phyloP scores from a whole-genome alignment of 2,888 invertebrate genomes.

The Dicycla oo region DNA sequence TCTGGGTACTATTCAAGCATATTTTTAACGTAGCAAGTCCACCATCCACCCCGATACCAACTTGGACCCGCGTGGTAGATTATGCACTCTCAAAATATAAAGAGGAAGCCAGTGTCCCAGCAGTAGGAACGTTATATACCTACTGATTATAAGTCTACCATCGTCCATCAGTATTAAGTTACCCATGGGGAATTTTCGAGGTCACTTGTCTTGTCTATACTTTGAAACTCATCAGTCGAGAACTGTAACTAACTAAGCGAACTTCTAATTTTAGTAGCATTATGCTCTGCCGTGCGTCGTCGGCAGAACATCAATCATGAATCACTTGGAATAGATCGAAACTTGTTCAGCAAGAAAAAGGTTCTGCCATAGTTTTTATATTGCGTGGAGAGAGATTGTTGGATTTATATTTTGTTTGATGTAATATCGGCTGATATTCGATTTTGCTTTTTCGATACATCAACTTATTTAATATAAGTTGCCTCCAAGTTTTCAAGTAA shows the following conservation, averaged over 20 bases:
- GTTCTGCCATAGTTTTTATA: slow-evolving; percentile 58
- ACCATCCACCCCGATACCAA: no score
- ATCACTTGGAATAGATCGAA: slow-evolving; percentile 69
- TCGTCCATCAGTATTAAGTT: slow-evolving; percentile 37
- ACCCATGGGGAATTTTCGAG: slow-evolving; percentile 46
- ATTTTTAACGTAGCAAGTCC: no score
- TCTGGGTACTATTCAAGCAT: neutral
- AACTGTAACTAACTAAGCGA: slow-evolving; percentile 67
- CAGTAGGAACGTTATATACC: no score
- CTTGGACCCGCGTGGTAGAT: no score
- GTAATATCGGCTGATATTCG: slow-evolving; percentile 48
- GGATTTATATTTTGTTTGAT: slow-evolving; percentile 51
- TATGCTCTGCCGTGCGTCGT: slow-evolving; percentile 72
- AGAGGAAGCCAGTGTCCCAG: no score
- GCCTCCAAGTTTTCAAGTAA: slow-evolving; percentile 15
- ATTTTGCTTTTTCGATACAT: slow-evolving; percentile 39
- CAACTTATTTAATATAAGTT: slow-evolving; percentile 47
- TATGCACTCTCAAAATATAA: no score
- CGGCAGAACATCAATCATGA: slow-evolving; percentile 80
- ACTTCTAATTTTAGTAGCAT: slow-evolving; percentile 79
- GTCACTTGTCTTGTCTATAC: slow-evolving; percentile 54
- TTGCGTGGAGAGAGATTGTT: slow-evolving; percentile 48
- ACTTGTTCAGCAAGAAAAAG: slow-evolving; percentile 62
- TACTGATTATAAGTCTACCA: slow-evolving; percentile 21
- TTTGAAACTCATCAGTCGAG: slow-evolving; percentile 64